These are phyloP conservation scores for Xestobium rufovillosum DNA, from an alignment of 2,888 invertebrate genomes.

Conservation along the genomic window DNA sequence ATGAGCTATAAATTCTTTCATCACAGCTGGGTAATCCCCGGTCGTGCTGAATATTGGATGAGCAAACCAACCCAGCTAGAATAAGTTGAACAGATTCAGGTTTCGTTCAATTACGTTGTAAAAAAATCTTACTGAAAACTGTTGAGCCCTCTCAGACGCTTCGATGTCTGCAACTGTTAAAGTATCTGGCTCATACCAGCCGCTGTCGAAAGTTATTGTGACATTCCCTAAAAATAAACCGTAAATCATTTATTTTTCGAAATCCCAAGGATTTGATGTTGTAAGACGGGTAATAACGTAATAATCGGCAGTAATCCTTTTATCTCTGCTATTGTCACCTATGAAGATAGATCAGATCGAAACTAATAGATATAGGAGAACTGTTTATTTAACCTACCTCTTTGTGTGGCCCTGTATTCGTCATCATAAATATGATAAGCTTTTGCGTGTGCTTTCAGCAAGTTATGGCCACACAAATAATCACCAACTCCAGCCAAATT, in stretches of 20 bases:
- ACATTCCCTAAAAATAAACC: constrained; percentile 30
- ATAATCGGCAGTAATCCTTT: no score
- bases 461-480: constrained; percentile 51
- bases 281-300: no score
- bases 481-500: constrained; percentile 45
- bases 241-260: no score
- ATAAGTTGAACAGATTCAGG: constrained; percentile 18
- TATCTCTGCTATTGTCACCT: no score
- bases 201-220: constrained; percentile 44
- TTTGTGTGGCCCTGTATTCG: constrained; percentile 35
- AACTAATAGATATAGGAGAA: no score
- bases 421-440: constrained; percentile 40
- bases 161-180: constrained; percentile 39
- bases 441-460: constrained; percentile 42
- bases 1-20: constrained; percentile 48
- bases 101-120: constrained; percentile 3
- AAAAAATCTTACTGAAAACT: constrained; percentile 20
- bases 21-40: constrained; percentile 57
- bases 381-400: constrained; percentile 22
- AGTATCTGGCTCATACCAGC: constrained; percentile 45
- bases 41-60: constrained; percentile 54
- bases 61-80: constrained; percentile 57
- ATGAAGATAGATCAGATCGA: no score
- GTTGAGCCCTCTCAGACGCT: constrained; percentile 44
- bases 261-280: no score